These are phyloP conservation scores for Heteronetta atricapilla DNA, from an alignment of 2,113 vertebrate species.

Conservation along the genomic window DNA sequence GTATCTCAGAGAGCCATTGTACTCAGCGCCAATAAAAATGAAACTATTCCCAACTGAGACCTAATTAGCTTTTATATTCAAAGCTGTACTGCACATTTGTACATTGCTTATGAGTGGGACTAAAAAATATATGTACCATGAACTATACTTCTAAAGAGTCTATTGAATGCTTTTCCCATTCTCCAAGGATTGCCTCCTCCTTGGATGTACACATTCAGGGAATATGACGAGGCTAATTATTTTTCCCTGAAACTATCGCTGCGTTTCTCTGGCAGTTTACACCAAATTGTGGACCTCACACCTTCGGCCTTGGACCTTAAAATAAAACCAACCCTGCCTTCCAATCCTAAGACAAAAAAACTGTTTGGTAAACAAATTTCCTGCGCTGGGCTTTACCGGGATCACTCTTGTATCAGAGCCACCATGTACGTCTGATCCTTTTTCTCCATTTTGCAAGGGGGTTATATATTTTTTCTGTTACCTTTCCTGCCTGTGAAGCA, in stretches of 20 bases:
- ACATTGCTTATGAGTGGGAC: conserved; percentile 54
- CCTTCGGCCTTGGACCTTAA: conserved; percentile 32
- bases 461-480: conserved; percentile 78
- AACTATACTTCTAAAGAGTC: conserved; percentile 52
- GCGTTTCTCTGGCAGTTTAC: conserved; percentile 30
- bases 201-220: conserved; percentile 28
- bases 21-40: conserved; percentile 63
- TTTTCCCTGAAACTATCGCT: conserved; percentile 26
- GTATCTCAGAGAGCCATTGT: conserved; percentile 28
- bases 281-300: neutral
- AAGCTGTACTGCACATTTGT: conserved; percentile 55
- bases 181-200: conserved; percentile 59
- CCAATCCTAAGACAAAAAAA: conserved; percentile 54
- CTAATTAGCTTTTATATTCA: conserved; percentile 75
- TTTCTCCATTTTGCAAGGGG: conserved; percentile 46
- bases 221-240: conserved; percentile 58
- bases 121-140: conserved; percentile 47
- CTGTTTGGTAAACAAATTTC: conserved; percentile 57
- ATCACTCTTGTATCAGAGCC: conserved; percentile 60
- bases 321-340: neutral
- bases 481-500: conserved; percentile 83
- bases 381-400: conserved; percentile 39
- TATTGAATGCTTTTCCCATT: conserved; percentile 39
- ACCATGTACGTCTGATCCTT: conserved; percentile 43
- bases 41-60: conserved; percentile 71